These are phyloP conservation scores for Holocentrus rufus DNA, from an alignment of 2,797 vertebrate species.

Conservation along the genomic window DNA sequence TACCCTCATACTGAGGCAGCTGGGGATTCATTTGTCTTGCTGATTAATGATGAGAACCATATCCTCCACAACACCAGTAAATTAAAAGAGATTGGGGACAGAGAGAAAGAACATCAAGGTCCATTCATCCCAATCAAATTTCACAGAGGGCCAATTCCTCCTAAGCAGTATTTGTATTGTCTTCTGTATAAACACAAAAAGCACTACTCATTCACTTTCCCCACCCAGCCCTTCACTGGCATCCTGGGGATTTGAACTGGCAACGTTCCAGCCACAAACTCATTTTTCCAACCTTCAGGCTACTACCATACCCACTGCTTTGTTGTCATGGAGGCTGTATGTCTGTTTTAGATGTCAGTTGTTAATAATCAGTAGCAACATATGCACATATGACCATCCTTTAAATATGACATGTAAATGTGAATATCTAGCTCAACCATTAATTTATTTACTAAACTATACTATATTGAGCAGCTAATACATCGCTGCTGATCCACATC, in stretches of 20 bases:
- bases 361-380: conserved; percentile 33
- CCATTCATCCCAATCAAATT: conserved; percentile 82
- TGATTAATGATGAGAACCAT: conserved; percentile 83
- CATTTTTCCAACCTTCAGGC: conserved; percentile 56
- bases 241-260: conserved; percentile 57
- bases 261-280: conserved; percentile 50
- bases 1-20: conserved; percentile 64
- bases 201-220: conserved; percentile 56
- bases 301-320: conserved; percentile 31
- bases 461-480: no score
- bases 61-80: conserved; percentile 81
- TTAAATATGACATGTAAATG: no score
- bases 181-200: conserved; percentile 63
- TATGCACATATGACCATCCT: background rate
- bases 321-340: conserved; percentile 25
- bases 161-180: conserved; percentile 73
- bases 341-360: conserved; percentile 44
- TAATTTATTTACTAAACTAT: no score
- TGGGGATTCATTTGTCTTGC: conserved; percentile 81
- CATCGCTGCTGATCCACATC: no score
- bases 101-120: conserved; percentile 80
- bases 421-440: background rate
- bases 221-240: conserved; percentile 52
- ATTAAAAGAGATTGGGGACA: conserved; percentile 81
- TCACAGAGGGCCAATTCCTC: conserved; percentile 73